Percentiles rank a stretch among this genome's conserved stretches.
These are phyloP conservation scores for Muscidifurax raptorellus DNA, from an alignment of 1,140 invertebrate genomes.

Conservation along the genomic window DNA sequence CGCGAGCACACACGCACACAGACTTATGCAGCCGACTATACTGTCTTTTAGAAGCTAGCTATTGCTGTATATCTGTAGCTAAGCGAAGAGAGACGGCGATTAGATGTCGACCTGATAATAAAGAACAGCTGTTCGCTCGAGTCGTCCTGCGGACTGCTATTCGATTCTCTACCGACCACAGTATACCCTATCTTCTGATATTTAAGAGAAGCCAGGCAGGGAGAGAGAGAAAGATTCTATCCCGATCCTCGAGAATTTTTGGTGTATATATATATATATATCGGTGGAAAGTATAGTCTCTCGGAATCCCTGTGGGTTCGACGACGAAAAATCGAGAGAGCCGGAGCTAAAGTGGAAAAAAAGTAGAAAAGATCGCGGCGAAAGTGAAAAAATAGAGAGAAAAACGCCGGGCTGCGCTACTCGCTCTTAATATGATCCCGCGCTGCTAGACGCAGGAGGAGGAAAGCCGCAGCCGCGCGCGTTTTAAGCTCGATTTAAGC, in stretches of 20 bases:
- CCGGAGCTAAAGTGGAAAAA: slow-evolving; percentile 39
- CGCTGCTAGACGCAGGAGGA: not conserved
- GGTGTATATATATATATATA: not conserved
- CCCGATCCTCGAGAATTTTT: not conserved
- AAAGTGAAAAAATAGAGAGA: slow-evolving; percentile 13
- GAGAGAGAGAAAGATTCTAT: not conserved
- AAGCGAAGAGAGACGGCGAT: slow-evolving; percentile 10
- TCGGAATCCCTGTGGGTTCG: slow-evolving; percentile 41
- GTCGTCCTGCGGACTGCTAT: not conserved
- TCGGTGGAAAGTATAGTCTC: not conserved
- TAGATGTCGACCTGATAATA: slow-evolving; percentile 48
- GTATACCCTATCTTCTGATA: slow-evolving; percentile 12
- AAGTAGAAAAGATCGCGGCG: slow-evolving; percentile 13
- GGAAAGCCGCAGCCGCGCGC: slow-evolving; percentile 19
- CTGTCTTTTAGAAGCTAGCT: no score
- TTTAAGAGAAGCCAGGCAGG: slow-evolving; percentile 22
- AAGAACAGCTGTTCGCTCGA: slow-evolving; percentile 54
- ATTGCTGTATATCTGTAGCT: not conserved
- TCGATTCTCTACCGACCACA: not conserved
- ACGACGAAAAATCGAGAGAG: slow-evolving; percentile 39
- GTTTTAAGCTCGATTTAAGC: slow-evolving; percentile 59
- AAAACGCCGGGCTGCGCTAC: not conserved
- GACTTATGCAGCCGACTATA: no score
- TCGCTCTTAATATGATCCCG: slow-evolving; percentile 29
- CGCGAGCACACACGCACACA: not conserved